Conservation (phyloP, 2,888 invertebrate genomes). For the Urechis unicinctus region DNA sequence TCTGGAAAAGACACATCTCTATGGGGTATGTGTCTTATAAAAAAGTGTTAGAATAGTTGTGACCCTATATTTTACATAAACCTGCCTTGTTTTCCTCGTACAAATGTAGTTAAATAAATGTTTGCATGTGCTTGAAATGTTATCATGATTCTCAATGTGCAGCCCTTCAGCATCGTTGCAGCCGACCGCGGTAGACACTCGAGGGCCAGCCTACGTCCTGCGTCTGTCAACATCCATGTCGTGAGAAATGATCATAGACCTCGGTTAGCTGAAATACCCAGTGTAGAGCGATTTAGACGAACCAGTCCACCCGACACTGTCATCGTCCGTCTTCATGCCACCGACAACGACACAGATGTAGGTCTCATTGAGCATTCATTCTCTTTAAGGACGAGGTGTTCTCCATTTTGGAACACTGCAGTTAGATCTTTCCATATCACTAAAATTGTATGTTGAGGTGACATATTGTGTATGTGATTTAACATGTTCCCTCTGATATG, state of each 20-base stretch:
- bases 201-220: slow-evolving; percentile 14
- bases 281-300: slow-evolving; percentile 15
- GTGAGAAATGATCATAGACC: slow-evolving; percentile 29
- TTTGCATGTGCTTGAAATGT: neutral
- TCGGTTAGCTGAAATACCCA: slow-evolving; percentile 16
- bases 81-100: no score
- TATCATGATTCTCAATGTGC: neutral
- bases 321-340: slow-evolving; percentile 9
- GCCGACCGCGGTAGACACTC: slow-evolving; percentile 25
- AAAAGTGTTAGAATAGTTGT: neutral
- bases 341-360: slow-evolving; percentile 12
- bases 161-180: slow-evolving; percentile 24
- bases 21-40: slow-evolving; percentile 14
- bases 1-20: slow-evolving; percentile 3
- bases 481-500: no score
- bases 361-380: neutral
- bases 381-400: neutral
- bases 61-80: neutral
- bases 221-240: slow-evolving; percentile 31
- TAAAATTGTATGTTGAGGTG: no score
- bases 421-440: no score
- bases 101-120: no score
- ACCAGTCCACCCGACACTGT: slow-evolving; percentile 2
- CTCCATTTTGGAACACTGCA: no score
- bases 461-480: no score